phyloP scores from a whole-genome alignment of 64 coral and sea anemone species.

The Cladopsammia gracilis region DNA sequence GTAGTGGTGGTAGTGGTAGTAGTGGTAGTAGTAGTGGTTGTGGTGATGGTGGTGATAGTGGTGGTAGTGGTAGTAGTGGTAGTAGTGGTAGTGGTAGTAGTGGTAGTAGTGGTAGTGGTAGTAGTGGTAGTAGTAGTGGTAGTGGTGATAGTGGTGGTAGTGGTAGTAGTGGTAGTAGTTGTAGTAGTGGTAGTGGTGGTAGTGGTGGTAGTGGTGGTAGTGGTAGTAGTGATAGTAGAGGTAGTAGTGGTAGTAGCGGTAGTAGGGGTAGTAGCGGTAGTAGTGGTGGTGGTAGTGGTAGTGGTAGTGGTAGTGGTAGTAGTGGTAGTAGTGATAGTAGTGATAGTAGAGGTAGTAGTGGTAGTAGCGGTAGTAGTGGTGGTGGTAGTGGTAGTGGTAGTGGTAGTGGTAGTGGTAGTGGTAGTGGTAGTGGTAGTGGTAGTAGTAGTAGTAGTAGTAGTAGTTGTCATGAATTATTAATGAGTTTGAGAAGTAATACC shows the following conservation, averaged over 20 bases:
- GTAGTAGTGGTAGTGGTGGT: neutral
- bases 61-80: too few relatives aligned
- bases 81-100: too few relatives aligned
- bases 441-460: constrained; percentile 6
- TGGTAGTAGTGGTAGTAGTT: too few relatives aligned
- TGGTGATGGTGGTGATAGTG: neutral
- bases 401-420: neutral
- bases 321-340: neutral
- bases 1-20: too few relatives aligned
- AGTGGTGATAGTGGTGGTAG: too few relatives aligned
- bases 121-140: too few relatives aligned
- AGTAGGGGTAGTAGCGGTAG: too few relatives aligned
- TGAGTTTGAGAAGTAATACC: too few relatives aligned
- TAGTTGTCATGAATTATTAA: too few relatives aligned
- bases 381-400: neutral
- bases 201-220: constrained; percentile 2
- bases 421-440: constrained; percentile 32
- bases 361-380: neutral
- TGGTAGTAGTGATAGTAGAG: constrained; percentile 14
- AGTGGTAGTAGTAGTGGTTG: neutral
- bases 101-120: too few relatives aligned
- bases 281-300: neutral
- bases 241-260: too few relatives aligned
- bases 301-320: neutral
- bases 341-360: constrained; percentile 15